Evolutionary conservation across 1,140 invertebrate species (phyloP).

Genomic region (Oppia nitens): DNA sequence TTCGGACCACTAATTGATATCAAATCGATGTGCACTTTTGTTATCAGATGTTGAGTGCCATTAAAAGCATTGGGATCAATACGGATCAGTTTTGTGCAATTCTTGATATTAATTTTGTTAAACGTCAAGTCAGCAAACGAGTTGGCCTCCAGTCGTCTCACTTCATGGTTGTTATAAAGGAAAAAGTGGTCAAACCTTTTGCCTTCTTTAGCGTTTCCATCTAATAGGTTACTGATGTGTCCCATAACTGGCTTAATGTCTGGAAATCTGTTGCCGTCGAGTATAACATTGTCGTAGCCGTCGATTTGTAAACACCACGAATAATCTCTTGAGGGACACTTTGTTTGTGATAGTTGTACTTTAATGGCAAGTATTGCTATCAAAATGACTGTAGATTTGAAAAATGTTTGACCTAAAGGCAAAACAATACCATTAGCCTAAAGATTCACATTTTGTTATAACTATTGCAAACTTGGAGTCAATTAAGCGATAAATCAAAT

Average conservation of each 20-base stretch:
- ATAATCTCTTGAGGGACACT: slow-evolving; percentile 5
- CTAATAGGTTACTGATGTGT: slow-evolving; percentile 1
- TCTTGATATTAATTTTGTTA: slow-evolving; percentile 4
- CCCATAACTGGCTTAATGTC: slow-evolving; percentile 1
- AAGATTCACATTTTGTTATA: background rate
- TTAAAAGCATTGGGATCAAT: slow-evolving; percentile 10
- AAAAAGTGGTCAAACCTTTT: slow-evolving; percentile 7
- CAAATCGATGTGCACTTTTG: background rate
- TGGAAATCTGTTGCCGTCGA: slow-evolving; percentile 1
- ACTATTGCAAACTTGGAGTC: no score
- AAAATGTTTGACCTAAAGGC: background rate
- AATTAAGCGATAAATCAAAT: no score
- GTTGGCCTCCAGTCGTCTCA: slow-evolving; percentile 4
- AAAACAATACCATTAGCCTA: background rate
- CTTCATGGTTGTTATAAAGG: background rate
- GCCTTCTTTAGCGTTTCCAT: background rate
- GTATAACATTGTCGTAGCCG: slow-evolving; percentile 7
- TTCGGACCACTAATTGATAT: background rate
- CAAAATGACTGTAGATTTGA: background rate
- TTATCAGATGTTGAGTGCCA: slow-evolving; percentile 1
- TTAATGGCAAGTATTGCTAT: background rate
- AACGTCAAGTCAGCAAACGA: slow-evolving; percentile 7
- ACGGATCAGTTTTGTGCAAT: background rate
- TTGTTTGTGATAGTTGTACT: background rate
- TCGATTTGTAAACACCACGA: slow-evolving; percentile 10